Evolutionary conservation across 2,113 vertebrate genomes (phyloP).

Genomic region (Sapayoa aenigma): DNA sequence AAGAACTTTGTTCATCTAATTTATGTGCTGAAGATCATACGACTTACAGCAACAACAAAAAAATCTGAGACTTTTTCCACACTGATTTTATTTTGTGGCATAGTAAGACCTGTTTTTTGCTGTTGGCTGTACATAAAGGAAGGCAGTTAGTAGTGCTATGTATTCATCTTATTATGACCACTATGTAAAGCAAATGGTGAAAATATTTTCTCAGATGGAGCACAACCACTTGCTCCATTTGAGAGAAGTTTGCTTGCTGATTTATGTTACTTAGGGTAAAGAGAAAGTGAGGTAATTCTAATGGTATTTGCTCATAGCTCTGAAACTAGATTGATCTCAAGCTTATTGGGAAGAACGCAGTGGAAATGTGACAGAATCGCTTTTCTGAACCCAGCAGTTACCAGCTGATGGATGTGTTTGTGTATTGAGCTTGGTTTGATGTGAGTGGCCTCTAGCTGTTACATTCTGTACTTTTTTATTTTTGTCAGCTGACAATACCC

Average conservation of each 20-base stretch:
- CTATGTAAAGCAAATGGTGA: background rate
- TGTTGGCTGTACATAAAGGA: background rate
- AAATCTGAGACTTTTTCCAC: background rate
- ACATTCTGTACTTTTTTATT: background rate
- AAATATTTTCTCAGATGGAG: background rate
- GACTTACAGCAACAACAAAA: background rate
- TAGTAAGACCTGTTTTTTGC: background rate
- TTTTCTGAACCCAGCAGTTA: background rate
- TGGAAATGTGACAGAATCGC: background rate
- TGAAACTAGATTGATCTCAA: background rate
- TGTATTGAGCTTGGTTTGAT: background rate
- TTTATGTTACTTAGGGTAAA: background rate
- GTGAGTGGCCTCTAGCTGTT: background rate
- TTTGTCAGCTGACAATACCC: background rate
- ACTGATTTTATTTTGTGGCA: background rate
- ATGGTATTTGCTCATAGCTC: background rate
- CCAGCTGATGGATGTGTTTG: background rate
- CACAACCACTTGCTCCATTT: background rate
- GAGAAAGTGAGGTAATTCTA: background rate
- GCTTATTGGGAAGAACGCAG: background rate
- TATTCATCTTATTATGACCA: background rate
- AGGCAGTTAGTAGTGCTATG: background rate
- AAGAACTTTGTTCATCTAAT: background rate
- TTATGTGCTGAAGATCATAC: background rate
- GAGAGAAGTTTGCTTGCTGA: background rate